Conservation (phyloP, 2,113 vertebrate genomes). For the Cyprinodon tularosa region DNA sequence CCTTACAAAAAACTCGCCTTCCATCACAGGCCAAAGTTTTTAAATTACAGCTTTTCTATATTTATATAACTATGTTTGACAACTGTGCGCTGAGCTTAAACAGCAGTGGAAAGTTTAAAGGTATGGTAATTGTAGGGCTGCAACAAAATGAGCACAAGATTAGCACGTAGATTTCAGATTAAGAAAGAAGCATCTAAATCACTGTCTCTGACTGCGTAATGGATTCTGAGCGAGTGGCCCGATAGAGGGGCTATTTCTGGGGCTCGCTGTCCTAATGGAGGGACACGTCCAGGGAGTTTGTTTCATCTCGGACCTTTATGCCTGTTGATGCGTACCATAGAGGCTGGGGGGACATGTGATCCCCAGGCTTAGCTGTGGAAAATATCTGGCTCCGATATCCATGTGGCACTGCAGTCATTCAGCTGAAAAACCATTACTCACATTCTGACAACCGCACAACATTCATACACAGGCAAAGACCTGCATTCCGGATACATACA, state of each 20-base stretch:
- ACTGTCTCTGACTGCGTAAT: conserved; percentile 13
- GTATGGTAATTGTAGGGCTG: conserved; percentile 64
- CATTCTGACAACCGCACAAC: conserved; percentile 36
- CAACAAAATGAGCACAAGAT: conserved; percentile 46
- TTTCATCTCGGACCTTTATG: conserved; percentile 35
- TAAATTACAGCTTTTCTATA: conserved; percentile 58
- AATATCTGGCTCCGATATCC: conserved; percentile 60
- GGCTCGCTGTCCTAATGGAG: conserved; percentile 27
- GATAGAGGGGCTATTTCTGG: conserved; percentile 60
- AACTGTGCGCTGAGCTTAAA: conserved; percentile 49
- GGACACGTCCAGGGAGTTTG: conserved; percentile 29
- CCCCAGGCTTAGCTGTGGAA: conserved; percentile 41
- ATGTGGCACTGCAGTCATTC: conserved; percentile 59
- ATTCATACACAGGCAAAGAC: neutral
- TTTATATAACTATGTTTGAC: conserved; percentile 62
- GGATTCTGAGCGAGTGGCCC: conserved; percentile 49
- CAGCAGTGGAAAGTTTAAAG: conserved; percentile 53
- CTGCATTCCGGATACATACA: conserved; percentile 7
- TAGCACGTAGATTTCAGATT: conserved; percentile 55
- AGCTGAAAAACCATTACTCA: conserved; percentile 66
- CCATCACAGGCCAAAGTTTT: conserved; percentile 27
- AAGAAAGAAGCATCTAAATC: conserved; percentile 46
- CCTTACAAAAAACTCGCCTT: conserved; percentile 48
- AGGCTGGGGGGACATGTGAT: conserved; percentile 55
- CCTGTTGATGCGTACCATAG: conserved; percentile 57